Evolutionary conservation across 2,888 invertebrate species (phyloP).

Genomic region (Sussaba pulchella): DNA sequence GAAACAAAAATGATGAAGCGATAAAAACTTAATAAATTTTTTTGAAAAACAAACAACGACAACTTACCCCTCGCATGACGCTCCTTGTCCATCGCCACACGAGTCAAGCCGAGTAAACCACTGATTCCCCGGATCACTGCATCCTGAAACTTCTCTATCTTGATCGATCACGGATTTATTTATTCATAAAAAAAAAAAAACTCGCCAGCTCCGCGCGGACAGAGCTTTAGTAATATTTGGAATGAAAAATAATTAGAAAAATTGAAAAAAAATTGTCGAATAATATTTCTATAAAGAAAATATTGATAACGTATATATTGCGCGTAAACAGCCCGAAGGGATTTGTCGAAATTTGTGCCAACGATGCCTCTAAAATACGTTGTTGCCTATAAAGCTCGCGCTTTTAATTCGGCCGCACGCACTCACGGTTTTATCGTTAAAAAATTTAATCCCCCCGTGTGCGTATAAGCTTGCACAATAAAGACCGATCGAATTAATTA

Average conservation of each 20-base stretch:
- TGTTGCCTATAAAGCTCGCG: slow-evolving; percentile 9
- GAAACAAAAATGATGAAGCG: background rate
- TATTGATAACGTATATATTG: background rate
- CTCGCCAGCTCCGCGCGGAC: slow-evolving; percentile 27
- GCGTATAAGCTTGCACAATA: slow-evolving; percentile 20
- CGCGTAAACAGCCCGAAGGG: slow-evolving; percentile 12
- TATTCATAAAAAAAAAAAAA: slow-evolving; percentile 32
- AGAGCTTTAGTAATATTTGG: background rate
- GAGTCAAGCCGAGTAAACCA: slow-evolving; percentile 68
- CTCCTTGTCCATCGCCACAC: slow-evolving; percentile 81
- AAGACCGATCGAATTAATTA: slow-evolving; percentile 21
- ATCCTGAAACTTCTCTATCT: slow-evolving; percentile 77
- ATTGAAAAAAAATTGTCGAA: background rate
- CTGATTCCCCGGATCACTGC: slow-evolving; percentile 76
- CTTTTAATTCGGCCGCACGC: slow-evolving; percentile 51
- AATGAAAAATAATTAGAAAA: background rate
- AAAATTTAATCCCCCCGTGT: slow-evolving; percentile 41
- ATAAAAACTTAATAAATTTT: background rate
- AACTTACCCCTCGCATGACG: slow-evolving; percentile 78
- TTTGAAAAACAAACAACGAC: slow-evolving; percentile 9
- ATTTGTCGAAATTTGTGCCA: background rate
- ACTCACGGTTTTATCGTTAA: slow-evolving; percentile 36
- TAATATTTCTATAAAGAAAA: background rate
- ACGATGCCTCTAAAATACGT: slow-evolving; percentile 13
- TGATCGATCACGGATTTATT: slow-evolving; percentile 61